Evolutionary conservation across 2,113 vertebrate genomes (phyloP), one percentile per base, ranked within the genome.

Genomic region (Bucco capensis): DNA sequence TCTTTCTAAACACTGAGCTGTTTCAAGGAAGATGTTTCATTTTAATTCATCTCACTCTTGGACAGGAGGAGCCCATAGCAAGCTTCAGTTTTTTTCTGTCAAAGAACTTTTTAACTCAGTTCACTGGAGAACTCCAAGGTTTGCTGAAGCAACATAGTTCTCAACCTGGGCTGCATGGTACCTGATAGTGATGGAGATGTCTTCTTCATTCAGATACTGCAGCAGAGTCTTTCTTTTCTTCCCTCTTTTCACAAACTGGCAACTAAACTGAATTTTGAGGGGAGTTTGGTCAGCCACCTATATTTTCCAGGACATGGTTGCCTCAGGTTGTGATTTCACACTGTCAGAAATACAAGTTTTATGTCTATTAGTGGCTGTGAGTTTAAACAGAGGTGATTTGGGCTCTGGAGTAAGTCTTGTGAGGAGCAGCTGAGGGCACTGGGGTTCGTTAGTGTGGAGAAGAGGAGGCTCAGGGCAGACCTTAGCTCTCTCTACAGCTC

Each of bases 161-260:
- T 30, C 22, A 21, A 35, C 30, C 46, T 0, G 1, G 28, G 28
- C 33, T 65, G 42, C 2, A 0, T 15, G 35, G 16, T 25, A 16
- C 6, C 19, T 47, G 27, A 21, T 3, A 25, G 60, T 44, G 62
- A 51, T 28, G 33, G 25, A 62, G 58, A 38, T 22, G 2, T 16
- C 18, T 76, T 58, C 18, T 16, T 24, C 3, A 0, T 49, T 61
- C 8, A 2, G 66, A 58, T 71, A 21, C 53, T 60, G 24, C 21
- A 46, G 54, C 8, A 61, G 15, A 18, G 5, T 19, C 9, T 40
- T 37, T 5, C 28, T n/a, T 24, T 6, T 1, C 6, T 4, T 1
- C 2, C 2, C 9, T 19, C 14, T 66, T 67, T 73, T 15, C 57
- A 53, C 5, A 16, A 73, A 70, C 8, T 22, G 10, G 7, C 15